Evolutionary conservation across 2,797 vertebrate species (phyloP), one percentile per base, ranked within the genome.

Genomic region (Adelosebastes latens): DNA sequence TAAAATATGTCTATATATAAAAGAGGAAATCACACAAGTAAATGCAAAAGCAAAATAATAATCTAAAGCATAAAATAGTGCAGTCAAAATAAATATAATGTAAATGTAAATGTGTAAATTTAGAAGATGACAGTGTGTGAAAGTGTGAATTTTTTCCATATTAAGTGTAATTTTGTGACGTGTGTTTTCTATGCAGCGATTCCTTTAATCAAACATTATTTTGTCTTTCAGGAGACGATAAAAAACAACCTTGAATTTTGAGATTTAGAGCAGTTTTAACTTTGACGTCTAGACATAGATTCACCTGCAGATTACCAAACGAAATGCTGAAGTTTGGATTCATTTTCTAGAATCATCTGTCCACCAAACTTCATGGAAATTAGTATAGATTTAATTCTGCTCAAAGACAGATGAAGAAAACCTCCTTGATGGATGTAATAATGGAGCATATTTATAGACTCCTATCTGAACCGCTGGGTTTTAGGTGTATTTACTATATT

Each of bases 231-330:
- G 27, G 27, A 32, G 39, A 52, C 14, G 32, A 25, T 7, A 52
- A 63, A 0, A 52, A 67, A 20, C n/a, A 39, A 53, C 10, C 2
- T 29, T 0, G 1, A 53, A 53, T 1, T 5, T 13, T 72, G 5
- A 46, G 46, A 14, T 18, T 29, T 0, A 27, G 4, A 46, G 18
- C 20, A 18, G 13, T 27, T 34, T 55, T 6, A 29, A 61, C 8
- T 14, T 46, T n/a, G 8, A 56, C 0, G 0, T 32, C 2, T 7
- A 0, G 13, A 52, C 9, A 25, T 20, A 12, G 8, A 3, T 67
- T 67, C 2, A 60, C n/a, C 55, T 49, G 53, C 49, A 29, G 1
- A 14, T 56, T 6, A n/a, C 4, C 16, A 7, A 3, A 36, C 34
- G 11, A 36, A 36, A 36, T 36, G 34, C 34, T 36, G 11, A 36